Base-by-base conservation (phyloP, 2,888 invertebrate genomes). In the Leucoma salicis region DNA sequence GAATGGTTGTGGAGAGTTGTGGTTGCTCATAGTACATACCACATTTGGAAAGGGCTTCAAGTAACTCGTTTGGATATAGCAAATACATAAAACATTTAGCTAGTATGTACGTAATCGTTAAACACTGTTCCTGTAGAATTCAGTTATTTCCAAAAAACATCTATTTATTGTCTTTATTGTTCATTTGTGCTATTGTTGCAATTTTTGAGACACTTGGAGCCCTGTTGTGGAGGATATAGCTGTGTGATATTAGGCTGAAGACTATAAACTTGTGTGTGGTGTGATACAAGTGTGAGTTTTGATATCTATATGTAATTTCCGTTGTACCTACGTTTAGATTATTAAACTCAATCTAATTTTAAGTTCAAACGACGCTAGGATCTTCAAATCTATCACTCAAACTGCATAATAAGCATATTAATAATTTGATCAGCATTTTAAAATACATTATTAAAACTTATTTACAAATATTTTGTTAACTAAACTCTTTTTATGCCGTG, bases 1-100 rank as follows among this genome's bases (percentile, higher is more conserved):
- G 97, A 14, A 98, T 98, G 98, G 96, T 97, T 43, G 97, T 98
- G 25, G 96, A 97, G 62, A 92, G 94, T 70, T 98, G 98, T 78
- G 97, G 97, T 38, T 98, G 98, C 82, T 95, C 96, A 88, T 97
- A 89, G 85, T 83, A 67, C 3, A 21, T 21, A 21, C 8, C 7
- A 21, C 8, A 21, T 5, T 2, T 21, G 8, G n/a, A 16, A 5
- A 8, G 21, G 21, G 21, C 21, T 21, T 8, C 21, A 21, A 21
- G 21, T 8, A 21, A 3, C 3, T 21, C 21, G n/a, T n/a, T n/a
- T n/a, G n/a, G n/a, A n/a, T n/a, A n/a, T n/a, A n/a, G n/a, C n/a
- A n/a, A n/a, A n/a, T n/a, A n/a, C n/a, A n/a, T n/a, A n/a, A n/a
- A n/a, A n/a, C n/a, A n/a, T n/a, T n/a, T n/a, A n/a, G n/a, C n/a